Percentiles rank a stretch among this genome's conserved stretches.
phyloP scores from a whole-genome alignment of 2,888 invertebrate genomes.

The Pterostichus niger region DNA sequence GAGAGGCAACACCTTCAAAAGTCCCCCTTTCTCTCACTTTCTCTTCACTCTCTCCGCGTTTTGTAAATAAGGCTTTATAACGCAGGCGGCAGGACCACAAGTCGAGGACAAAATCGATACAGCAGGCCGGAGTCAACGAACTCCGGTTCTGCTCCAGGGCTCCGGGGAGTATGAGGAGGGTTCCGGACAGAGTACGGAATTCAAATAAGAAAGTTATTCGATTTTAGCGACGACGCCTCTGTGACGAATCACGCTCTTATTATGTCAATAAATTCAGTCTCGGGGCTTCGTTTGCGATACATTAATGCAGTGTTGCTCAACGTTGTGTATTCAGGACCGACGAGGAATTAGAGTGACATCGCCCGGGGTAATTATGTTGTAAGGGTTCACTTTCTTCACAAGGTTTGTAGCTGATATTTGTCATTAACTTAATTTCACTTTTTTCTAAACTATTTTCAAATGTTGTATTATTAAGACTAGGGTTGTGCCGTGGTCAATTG shows the following conservation, averaged over 20 bases:
- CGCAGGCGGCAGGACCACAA: slow-evolving; percentile 17
- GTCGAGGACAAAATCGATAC: slow-evolving; percentile 8
- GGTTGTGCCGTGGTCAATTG: no score
- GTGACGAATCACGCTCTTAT: slow-evolving; percentile 26
- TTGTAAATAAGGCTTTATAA: slow-evolving; percentile 38
- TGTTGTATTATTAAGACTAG: no score
- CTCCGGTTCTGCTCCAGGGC: slow-evolving; percentile 10
- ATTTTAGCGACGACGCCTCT: slow-evolving; percentile 20
- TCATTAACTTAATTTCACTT: no score
- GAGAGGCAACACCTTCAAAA: no score
- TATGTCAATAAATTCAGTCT: slow-evolving; percentile 32
- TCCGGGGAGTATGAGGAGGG: neutral
- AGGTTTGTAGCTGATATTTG: neutral
- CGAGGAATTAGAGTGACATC: neutral
- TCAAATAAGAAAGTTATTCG: slow-evolving; percentile 40
- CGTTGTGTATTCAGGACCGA: neutral
- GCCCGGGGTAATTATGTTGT: no score
- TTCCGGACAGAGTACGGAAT: slow-evolving; percentile 28
- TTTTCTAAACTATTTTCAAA: no score
- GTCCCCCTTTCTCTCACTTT: no score
- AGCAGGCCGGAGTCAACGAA: slow-evolving; percentile 35
- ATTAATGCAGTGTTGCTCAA: slow-evolving; percentile 10
- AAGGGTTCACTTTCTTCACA: no score
- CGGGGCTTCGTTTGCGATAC: neutral
- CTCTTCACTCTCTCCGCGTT: neutral